These are phyloP conservation scores for Coregonus suidteri DNA, from an alignment of 2,797 vertebrate genomes.

Conservation along the genomic window DNA sequence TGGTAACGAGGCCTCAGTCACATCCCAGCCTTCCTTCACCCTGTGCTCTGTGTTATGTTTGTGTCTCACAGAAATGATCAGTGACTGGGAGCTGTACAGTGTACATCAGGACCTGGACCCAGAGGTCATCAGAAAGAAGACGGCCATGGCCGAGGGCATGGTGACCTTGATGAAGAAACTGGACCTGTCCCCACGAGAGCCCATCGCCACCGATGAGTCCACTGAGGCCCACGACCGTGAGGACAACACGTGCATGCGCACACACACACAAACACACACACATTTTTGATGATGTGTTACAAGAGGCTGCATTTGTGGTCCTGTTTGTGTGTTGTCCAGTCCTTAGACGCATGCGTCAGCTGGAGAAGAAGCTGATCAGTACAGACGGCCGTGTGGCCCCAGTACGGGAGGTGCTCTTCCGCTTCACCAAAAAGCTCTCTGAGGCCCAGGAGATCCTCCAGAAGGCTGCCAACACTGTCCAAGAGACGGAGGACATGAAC, in stretches of 20 bases:
- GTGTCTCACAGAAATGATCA: conserved; percentile 81
- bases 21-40: not conserved
- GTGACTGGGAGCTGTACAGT: conserved; percentile 87
- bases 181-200: conserved; percentile 76
- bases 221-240: conserved; percentile 82
- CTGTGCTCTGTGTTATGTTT: not conserved
- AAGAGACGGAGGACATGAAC: conserved; percentile 77
- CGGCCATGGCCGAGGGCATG: conserved; percentile 75
- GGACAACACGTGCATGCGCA: conserved; percentile 44
- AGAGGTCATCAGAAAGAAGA: conserved; percentile 75
- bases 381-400: conserved; percentile 78
- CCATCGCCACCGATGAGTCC: conserved; percentile 79
- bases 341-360: conserved; percentile 67
- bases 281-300: not conserved
- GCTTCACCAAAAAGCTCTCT: conserved; percentile 76
- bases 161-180: conserved; percentile 79
- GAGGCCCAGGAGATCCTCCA: conserved; percentile 77
- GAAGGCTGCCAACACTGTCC: conserved; percentile 67
- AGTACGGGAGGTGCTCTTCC: conserved; percentile 77
- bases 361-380: conserved; percentile 80
- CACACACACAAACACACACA: conserved; percentile 1
- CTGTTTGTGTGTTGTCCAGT: conserved; percentile 50
- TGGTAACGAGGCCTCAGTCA: not conserved
- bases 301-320: not conserved
- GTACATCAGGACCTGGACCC: conserved; percentile 82